A percentile compares a stretch with the other conserved stretches of the same genome.
These are phyloP conservation scores for Autographa pulchrina DNA, from an alignment of 2,888 invertebrate species.

Conservation along the genomic window DNA sequence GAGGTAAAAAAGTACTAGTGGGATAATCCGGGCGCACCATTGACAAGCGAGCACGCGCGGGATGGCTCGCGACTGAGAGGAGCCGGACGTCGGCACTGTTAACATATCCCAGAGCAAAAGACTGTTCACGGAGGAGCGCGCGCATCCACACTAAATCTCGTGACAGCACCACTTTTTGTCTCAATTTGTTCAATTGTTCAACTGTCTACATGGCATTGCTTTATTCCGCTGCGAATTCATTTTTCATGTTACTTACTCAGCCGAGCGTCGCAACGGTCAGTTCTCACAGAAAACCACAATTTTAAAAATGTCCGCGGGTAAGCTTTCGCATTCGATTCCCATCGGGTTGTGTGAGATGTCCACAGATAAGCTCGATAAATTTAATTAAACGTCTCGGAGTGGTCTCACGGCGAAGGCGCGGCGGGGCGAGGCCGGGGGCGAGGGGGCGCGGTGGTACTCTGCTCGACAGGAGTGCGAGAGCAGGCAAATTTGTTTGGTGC, in stretches of 20 bases:
- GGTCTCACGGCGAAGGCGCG: constrained; percentile 58
- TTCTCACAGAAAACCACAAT: constrained; percentile 80
- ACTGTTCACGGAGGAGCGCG: neutral
- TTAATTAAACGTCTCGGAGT: constrained; percentile 83
- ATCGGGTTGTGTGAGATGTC: constrained; percentile 78
- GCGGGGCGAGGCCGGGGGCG: constrained; percentile 48
- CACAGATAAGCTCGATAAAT: constrained; percentile 86
- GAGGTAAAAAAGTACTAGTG: no score
- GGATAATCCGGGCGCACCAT: neutral
- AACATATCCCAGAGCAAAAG: constrained; percentile 23
- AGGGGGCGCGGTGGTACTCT: constrained; percentile 33
- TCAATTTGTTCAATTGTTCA: constrained; percentile 72
- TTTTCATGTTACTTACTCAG: constrained; percentile 63
- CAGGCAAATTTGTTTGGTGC: constrained; percentile 82
- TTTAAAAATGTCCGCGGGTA: constrained; percentile 75
- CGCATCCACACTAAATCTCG: constrained; percentile 58
- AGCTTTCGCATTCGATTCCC: constrained; percentile 79
- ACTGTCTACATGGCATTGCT: constrained; percentile 66
- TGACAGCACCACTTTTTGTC: constrained; percentile 71
- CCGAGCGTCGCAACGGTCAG: constrained; percentile 54
- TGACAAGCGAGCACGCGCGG: neutral
- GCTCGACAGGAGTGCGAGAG: constrained; percentile 54
- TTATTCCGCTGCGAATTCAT: constrained; percentile 64
- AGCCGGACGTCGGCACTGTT: constrained; percentile 6
- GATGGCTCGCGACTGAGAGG: neutral